phyloP scores from a whole-genome alignment of 2,888 invertebrate species.

The Athetis lepigone region DNA sequence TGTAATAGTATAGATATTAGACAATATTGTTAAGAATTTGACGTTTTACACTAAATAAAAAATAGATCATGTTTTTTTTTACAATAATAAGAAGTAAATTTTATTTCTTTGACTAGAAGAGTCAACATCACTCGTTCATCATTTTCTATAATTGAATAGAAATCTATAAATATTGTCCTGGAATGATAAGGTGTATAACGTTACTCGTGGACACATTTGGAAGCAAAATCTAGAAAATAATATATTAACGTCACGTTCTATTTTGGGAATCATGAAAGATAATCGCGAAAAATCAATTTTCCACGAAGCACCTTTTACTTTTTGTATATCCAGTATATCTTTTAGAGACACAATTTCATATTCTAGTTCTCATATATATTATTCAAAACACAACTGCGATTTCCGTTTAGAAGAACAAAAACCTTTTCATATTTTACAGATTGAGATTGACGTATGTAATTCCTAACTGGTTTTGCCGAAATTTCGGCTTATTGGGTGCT shows the following conservation, averaged over 20 bases:
- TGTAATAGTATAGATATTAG: neutral
- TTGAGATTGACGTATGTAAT: conserved; percentile 75
- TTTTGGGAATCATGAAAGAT: neutral
- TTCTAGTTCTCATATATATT: conserved; percentile 8
- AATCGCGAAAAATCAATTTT: neutral
- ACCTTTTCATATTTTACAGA: conserved; percentile 58
- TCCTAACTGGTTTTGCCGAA: conserved; percentile 71
- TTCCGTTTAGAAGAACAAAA: conserved; percentile 29
- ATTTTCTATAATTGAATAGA: too few relatives aligned
- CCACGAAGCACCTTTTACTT: neutral
- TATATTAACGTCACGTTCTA: neutral
- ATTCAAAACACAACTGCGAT: conserved; percentile 12
- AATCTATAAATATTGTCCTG: too few relatives aligned
- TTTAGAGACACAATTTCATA: conserved; percentile 8
- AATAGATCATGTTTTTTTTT: too few relatives aligned
- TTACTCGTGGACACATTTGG: too few relatives aligned
- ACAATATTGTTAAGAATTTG: too few relatives aligned
- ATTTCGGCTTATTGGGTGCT: conserved; percentile 74
- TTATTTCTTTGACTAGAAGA: too few relatives aligned
- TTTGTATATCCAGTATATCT: neutral
- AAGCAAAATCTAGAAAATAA: too few relatives aligned
- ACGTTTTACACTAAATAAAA: too few relatives aligned
- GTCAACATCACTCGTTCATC: too few relatives aligned
- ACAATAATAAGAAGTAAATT: too few relatives aligned
- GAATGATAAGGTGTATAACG: too few relatives aligned